A percentile compares a stretch with the other conserved stretches of the same genome.
phyloP scores from a whole-genome alignment of 2,888 invertebrate species.

The Polietes domitor region DNA sequence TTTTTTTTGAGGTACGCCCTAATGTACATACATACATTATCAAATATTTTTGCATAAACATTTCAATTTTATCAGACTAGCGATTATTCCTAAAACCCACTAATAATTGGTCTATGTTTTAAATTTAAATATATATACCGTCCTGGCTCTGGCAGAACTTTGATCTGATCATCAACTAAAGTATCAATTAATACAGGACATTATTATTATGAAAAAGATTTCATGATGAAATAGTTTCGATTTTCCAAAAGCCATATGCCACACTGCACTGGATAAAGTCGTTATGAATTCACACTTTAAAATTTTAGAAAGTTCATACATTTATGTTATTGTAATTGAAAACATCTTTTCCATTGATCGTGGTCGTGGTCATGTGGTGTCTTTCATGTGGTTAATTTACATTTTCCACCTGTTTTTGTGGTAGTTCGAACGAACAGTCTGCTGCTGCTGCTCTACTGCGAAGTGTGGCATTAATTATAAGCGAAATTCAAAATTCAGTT shows the following conservation, averaged over 20 bases:
- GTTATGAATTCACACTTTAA: not conserved
- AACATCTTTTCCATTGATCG: conserved; percentile 9
- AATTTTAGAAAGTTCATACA: conserved; percentile 54
- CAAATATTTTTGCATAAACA: too few species aligned
- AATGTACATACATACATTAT: too few species aligned
- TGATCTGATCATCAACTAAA: too few species aligned
- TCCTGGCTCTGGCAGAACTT: too few species aligned
- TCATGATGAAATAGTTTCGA: too few species aligned
- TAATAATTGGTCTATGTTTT: too few species aligned
- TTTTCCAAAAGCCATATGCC: conserved; percentile 10
- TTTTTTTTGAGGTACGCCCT: too few species aligned
- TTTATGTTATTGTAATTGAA: conserved; percentile 32
- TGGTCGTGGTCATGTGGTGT: not conserved
- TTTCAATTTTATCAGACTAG: too few species aligned
- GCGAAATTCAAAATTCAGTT: conserved; percentile 1
- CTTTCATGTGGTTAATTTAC: conserved; percentile 47
- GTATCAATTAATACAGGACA: too few species aligned
- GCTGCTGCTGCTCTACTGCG: not conserved
- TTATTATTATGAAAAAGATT: too few species aligned
- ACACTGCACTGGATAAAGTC: not conserved
- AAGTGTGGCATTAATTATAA: conserved; percentile 31
- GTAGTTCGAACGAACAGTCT: not conserved
- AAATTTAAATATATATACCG: too few species aligned
- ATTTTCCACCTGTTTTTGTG: conserved; percentile 43
- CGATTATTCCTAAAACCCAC: too few species aligned